Evolutionary conservation across 2,113 vertebrate species (phyloP).

Genomic region (Puffinus mauretanicus): DNA sequence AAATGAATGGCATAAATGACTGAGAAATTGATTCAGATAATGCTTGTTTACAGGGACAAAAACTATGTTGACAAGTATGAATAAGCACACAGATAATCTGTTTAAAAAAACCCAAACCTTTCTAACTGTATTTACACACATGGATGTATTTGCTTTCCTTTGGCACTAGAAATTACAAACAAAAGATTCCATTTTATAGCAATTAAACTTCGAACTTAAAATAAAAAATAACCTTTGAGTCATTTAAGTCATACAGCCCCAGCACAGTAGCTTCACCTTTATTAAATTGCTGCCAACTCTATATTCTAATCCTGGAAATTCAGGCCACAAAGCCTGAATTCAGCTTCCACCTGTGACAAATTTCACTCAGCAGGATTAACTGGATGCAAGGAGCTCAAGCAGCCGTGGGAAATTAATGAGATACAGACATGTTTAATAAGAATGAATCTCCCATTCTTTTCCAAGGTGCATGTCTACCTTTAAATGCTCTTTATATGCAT

Average conservation of each 20-base stretch:
- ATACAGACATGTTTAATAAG: not conserved
- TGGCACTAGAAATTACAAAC: constrained; percentile 37
- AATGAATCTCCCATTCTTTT: not conserved
- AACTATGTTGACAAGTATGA: constrained; percentile 19
- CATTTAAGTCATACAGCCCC: not conserved
- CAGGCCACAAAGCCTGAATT: not conserved
- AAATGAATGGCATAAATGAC: not conserved
- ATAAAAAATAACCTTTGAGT: not conserved
- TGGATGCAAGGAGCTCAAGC: not conserved
- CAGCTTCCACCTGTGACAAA: not conserved
- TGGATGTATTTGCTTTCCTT: constrained; percentile 5
- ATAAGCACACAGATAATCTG: not conserved
- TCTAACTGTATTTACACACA: constrained; percentile 35
- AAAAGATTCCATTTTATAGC: constrained; percentile 11
- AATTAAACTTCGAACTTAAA: not conserved
- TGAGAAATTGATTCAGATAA: constrained; percentile 23
- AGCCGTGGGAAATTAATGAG: not conserved
- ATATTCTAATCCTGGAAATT: not conserved
- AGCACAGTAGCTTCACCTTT: not conserved
- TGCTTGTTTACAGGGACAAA: constrained; percentile 46
- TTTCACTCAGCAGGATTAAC: not conserved
- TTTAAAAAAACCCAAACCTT: not conserved
- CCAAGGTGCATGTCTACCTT: not conserved
- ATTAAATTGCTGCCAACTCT: not conserved
- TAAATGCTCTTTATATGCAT: not conserved